Percentiles rank a stretch among this genome's conserved stretches.
phyloP scores from a whole-genome alignment of 2,888 invertebrate species.

The Drosophila tanythrix region DNA sequence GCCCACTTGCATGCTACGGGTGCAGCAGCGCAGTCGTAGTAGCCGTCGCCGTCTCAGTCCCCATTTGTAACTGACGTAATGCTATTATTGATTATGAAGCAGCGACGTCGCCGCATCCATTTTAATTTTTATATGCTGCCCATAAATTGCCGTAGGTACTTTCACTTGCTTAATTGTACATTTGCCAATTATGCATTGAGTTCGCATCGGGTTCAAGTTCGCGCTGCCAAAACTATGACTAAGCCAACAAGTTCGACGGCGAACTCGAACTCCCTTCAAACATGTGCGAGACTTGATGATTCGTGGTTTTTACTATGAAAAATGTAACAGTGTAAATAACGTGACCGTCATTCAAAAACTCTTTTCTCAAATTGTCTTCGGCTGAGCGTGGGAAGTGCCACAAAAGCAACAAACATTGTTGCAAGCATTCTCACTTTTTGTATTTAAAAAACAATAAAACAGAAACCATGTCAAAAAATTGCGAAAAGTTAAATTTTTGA shows the following conservation, averaged over 20 bases:
- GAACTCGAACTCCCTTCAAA: slow-evolving; percentile 12
- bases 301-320: slow-evolving; percentile 12
- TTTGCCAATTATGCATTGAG: slow-evolving; percentile 11
- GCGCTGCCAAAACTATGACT: slow-evolving; percentile 6
- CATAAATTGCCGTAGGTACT: slow-evolving; percentile 42
- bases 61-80: slow-evolving; percentile 49
- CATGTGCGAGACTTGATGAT: slow-evolving; percentile 14
- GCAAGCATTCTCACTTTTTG: slow-evolving; percentile 25
- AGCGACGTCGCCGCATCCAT: slow-evolving; percentile 21
- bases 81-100: slow-evolving; percentile 43
- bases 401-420: slow-evolving; percentile 10
- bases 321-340: slow-evolving; percentile 21
- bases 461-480: slow-evolving; percentile 26
- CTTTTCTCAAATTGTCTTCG: slow-evolving; percentile 39
- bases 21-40: slow-evolving; percentile 33
- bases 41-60: slow-evolving; percentile 22
- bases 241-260: slow-evolving; percentile 26
- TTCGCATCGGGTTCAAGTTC: slow-evolving; percentile 52
- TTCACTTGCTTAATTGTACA: slow-evolving; percentile 41
- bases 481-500: slow-evolving; percentile 10
- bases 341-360: slow-evolving; percentile 45
- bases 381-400: slow-evolving; percentile 52
- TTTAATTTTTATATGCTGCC: slow-evolving; percentile 32
- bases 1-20: slow-evolving; percentile 52
- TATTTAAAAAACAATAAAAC: background rate